Percentiles rank a stretch among this genome's conserved stretches.
Evolutionary conservation across 1,140 invertebrate species (phyloP).

Genomic region (Gonioctena quinquepunctata): DNA sequence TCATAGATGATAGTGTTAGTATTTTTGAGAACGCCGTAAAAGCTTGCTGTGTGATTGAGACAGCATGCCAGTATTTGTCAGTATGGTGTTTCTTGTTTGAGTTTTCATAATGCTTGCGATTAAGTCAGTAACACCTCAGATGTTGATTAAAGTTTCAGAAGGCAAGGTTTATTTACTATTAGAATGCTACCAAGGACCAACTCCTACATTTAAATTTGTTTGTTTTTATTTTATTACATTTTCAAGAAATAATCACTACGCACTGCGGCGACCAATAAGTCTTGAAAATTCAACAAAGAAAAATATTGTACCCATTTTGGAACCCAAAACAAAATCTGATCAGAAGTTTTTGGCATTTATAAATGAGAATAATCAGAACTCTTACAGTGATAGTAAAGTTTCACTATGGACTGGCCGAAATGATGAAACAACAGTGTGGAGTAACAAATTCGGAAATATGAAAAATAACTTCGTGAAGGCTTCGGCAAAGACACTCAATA

Average conservation of each 20-base stretch:
- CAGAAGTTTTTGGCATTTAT: constrained; percentile 82
- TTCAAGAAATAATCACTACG: constrained; percentile 55
- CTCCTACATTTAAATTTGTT: too few relatives aligned
- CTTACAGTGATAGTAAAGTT: constrained; percentile 49
- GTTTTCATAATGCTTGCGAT: too few relatives aligned
- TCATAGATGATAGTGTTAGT: too few relatives aligned
- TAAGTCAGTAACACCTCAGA: too few relatives aligned
- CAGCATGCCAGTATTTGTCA: too few relatives aligned
- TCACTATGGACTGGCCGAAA: constrained; percentile 48
- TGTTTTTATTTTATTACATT: too few relatives aligned
- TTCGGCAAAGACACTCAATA: constrained; percentile 39
- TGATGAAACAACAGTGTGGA: constrained; percentile 48
- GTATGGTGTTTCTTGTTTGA: too few relatives aligned
- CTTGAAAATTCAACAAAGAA: constrained; percentile 57
- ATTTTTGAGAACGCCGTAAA: too few relatives aligned
- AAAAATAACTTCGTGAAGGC: constrained; percentile 76
- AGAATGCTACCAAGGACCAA: too few relatives aligned
- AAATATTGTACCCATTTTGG: constrained; percentile 67
- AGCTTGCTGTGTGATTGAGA: too few relatives aligned
- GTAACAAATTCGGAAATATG: constrained; percentile 78
- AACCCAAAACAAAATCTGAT: constrained; percentile 83
- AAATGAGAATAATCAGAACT: constrained; percentile 66
- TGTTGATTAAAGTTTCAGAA: too few relatives aligned
- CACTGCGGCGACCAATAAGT: constrained; percentile 62
- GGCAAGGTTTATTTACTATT: too few relatives aligned